Conservation (phyloP, 1,140 invertebrate species). For the Mya arenaria region DNA sequence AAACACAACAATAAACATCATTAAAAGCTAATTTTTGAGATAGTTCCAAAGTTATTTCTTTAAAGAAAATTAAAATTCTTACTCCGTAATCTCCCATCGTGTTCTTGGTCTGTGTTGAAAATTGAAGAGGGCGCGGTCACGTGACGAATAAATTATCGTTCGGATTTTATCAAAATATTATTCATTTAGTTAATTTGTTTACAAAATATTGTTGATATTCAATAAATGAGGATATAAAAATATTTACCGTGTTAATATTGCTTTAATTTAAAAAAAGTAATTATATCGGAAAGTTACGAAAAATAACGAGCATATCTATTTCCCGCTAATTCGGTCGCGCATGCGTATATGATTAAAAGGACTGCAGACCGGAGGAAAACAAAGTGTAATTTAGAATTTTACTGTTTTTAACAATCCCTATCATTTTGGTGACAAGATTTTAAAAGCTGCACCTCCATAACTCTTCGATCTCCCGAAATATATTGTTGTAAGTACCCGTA, state of each 20-base stretch:
- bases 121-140: conserved; percentile 29
- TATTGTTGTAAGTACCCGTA: too few relatives aligned
- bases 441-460: too few relatives aligned
- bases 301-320: background rate
- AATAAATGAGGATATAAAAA: too few relatives aligned
- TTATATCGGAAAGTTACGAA: background rate
- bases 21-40: too few relatives aligned
- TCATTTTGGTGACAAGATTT: too few relatives aligned
- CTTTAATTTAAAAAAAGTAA: background rate
- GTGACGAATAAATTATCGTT: conserved; percentile 51
- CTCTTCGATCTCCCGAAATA: too few relatives aligned
- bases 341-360: background rate
- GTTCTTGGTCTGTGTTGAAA: conserved; percentile 11
- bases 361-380: too few relatives aligned
- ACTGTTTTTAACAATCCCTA: too few relatives aligned
- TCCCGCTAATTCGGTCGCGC: background rate
- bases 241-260: too few relatives aligned
- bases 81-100: conserved; percentile 54
- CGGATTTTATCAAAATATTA: background rate
- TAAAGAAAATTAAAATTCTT: conserved; percentile 16
- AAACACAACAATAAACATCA: too few relatives aligned
- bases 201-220: background rate
- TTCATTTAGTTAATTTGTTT: background rate
- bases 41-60: background rate
- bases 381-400: too few relatives aligned